Conservation (phyloP, 2,113 vertebrate genomes). For the Pseudolaguvia tuberculata region DNA sequence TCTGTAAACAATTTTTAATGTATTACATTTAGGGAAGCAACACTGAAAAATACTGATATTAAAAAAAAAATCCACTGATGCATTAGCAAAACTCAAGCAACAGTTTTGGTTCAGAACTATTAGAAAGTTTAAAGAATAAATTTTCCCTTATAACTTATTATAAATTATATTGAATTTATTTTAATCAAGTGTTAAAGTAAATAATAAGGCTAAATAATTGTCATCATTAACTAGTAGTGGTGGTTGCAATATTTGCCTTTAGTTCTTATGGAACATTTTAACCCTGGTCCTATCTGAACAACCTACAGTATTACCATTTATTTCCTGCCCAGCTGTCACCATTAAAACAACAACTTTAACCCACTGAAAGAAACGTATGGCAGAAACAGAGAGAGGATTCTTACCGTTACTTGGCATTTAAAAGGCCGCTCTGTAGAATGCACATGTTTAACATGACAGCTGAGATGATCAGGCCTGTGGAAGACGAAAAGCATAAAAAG, state of each 20-base stretch:
- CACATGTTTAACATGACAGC: constrained; percentile 54
- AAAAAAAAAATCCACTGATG: not conserved
- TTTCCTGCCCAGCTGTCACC: not conserved
- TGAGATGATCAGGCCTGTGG: constrained; percentile 69
- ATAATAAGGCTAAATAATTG: no score
- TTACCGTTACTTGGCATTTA: constrained; percentile 51
- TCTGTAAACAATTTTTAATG: not conserved
- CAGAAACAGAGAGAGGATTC: not conserved
- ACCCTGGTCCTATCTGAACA: not conserved
- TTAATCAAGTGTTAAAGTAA: no score
- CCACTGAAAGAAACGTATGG: not conserved
- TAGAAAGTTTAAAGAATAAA: no score
- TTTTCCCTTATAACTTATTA: no score
- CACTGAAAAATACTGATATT: not conserved
- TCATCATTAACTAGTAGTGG: not conserved
- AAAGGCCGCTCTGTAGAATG: constrained; percentile 51
- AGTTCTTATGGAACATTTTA: not conserved
- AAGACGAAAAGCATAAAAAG: constrained; percentile 18
- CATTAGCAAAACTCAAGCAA: not conserved
- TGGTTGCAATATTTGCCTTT: not conserved
- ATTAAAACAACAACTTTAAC: not conserved
- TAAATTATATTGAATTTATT: no score
- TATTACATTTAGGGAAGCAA: not conserved
- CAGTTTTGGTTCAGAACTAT: not conserved
- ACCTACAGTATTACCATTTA: not conserved